Conservation (phyloP, 2,888 invertebrate species). For the Clepsis dumicolana region DNA sequence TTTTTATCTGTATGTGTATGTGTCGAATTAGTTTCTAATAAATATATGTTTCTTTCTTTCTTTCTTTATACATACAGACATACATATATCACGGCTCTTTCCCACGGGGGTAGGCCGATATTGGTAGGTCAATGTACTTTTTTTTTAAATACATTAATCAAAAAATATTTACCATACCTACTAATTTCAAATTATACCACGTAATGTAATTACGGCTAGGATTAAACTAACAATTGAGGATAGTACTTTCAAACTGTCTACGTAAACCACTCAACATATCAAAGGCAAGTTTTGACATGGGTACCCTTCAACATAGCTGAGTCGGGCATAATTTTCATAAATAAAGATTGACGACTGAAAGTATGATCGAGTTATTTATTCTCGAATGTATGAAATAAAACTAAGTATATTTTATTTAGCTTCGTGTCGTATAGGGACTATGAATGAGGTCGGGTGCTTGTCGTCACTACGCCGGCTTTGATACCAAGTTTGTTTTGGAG, state of each 20-base stretch:
- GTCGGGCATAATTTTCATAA: not conserved
- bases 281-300: conserved; percentile 23
- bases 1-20: too few species aligned
- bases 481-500: conserved; percentile 27
- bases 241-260: conserved; percentile 9
- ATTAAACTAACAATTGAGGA: not conserved
- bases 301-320: conserved; percentile 6
- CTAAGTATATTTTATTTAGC: conserved; percentile 13
- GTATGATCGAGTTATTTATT: not conserved
- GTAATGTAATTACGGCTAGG: too few species aligned
- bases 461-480: conserved; percentile 28
- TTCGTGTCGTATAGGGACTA: conserved; percentile 7
- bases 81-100: too few species aligned
- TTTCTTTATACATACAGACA: too few species aligned
- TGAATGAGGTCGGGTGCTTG: conserved; percentile 23
- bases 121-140: too few species aligned
- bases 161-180: too few species aligned
- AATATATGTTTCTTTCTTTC: too few species aligned
- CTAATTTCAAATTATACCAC: too few species aligned
- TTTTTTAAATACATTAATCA: too few species aligned
- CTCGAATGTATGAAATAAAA: not conserved
- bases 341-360: conserved; percentile 2
- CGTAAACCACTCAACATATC: conserved; percentile 17
- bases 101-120: too few species aligned
- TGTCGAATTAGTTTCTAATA: too few species aligned